phyloP scores from a whole-genome alignment of 2,797 vertebrate genomes.

The Tarsius wallacei region DNA sequence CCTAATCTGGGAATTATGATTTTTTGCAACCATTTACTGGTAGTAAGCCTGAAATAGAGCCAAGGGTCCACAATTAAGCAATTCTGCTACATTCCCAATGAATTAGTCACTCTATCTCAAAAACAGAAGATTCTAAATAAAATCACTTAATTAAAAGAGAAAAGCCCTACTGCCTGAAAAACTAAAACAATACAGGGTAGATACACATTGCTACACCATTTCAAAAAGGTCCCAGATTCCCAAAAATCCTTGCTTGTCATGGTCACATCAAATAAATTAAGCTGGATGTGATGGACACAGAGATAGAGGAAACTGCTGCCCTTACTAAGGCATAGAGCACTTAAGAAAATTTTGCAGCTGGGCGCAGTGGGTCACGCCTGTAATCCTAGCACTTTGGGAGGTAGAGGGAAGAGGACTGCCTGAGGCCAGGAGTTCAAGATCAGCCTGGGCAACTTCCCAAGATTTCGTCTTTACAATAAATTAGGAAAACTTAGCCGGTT shows the following conservation, averaged over 20 bases:
- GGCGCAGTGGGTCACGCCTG: no score
- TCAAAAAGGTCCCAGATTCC: background rate
- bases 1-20: background rate
- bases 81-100: constrained; percentile 67
- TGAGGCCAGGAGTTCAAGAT: no score
- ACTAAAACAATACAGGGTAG: constrained; percentile 39
- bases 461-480: no score
- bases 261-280: background rate
- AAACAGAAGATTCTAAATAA: constrained; percentile 58
- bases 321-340: background rate
- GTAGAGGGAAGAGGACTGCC: no score
- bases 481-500: no score
- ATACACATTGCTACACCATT: background rate
- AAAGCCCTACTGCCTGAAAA: constrained; percentile 10
- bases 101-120: constrained; percentile 59
- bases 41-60: constrained; percentile 37
- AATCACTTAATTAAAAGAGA: constrained; percentile 56
- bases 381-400: no score
- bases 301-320: background rate
- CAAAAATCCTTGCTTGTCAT: background rate
- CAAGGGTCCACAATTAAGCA: constrained; percentile 13
- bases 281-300: background rate
- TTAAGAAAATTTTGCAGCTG: background rate
- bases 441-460: no score
- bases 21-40: background rate